Evolutionary conservation across 2,113 vertebrate genomes (phyloP).

Genomic region (Sporophila hypoxantha): DNA sequence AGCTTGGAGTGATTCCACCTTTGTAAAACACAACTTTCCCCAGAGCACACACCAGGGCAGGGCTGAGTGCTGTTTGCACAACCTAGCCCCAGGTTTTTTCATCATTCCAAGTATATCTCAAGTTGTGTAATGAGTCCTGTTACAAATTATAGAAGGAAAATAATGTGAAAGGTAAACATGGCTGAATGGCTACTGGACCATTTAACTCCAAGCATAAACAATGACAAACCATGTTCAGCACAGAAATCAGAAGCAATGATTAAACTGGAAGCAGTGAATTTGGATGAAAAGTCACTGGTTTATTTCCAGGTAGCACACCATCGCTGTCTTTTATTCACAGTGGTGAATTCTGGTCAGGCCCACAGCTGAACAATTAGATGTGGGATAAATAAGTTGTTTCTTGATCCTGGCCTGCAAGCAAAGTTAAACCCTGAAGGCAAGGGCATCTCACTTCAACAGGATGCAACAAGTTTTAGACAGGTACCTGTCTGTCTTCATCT

Average conservation of each 20-base stretch:
- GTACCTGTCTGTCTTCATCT: background rate
- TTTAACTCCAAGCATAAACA: background rate
- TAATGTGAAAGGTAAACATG: background rate
- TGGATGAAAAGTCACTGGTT: background rate
- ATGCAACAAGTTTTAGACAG: background rate
- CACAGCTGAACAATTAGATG: background rate
- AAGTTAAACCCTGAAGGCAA: background rate
- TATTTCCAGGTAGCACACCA: background rate
- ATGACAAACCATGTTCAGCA: background rate
- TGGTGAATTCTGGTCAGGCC: background rate
- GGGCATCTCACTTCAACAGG: background rate
- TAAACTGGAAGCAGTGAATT: background rate
- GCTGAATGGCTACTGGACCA: background rate
- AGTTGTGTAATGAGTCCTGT: background rate
- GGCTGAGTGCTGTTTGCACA: background rate
- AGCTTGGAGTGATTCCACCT: background rate
- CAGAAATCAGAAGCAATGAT: background rate
- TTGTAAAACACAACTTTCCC: background rate
- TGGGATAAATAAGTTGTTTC: background rate
- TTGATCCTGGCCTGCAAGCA: background rate
- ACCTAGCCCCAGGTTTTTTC: background rate
- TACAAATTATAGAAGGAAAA: background rate
- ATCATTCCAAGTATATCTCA: background rate
- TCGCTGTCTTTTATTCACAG: background rate
- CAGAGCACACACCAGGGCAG: background rate